phyloP scores from a whole-genome alignment of 2,797 vertebrate species.

The Melanitta fusca region DNA sequence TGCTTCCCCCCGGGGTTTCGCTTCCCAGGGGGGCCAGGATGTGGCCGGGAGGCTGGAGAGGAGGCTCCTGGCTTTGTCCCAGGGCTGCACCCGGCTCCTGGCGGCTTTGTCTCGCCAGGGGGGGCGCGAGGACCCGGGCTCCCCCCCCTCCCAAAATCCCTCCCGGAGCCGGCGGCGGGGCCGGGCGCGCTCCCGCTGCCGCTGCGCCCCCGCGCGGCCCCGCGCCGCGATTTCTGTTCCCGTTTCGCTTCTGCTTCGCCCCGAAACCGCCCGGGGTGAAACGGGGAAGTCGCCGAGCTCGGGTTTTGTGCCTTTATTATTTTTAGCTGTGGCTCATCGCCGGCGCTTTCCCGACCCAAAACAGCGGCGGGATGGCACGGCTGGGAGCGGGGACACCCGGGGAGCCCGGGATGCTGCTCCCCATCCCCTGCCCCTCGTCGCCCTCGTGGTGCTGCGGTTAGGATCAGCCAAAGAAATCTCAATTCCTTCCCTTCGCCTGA shows the following conservation, averaged over 20 bases:
- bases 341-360: background rate
- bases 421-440: background rate
- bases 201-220: background rate
- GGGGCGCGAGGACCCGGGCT: too few relatives aligned
- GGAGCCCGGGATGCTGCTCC: background rate
- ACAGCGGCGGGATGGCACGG: too few relatives aligned
- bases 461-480: background rate
- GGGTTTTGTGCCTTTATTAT: too few relatives aligned
- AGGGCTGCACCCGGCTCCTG: background rate
- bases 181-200: background rate
- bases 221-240: constrained; percentile 47
- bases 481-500: background rate
- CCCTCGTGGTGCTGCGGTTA: background rate
- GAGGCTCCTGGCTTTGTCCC: background rate
- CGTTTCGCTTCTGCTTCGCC: constrained; percentile 58
- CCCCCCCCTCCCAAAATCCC: background rate
- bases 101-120: background rate
- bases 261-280: background rate
- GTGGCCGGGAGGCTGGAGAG: background rate
- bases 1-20: background rate
- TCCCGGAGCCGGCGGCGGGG: too few relatives aligned
- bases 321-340: background rate
- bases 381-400: background rate
- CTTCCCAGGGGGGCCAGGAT: background rate
- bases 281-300: background rate